Conservation (phyloP, 92 coral and sea anemone species). For the Zoanthus solanderi region DNA sequence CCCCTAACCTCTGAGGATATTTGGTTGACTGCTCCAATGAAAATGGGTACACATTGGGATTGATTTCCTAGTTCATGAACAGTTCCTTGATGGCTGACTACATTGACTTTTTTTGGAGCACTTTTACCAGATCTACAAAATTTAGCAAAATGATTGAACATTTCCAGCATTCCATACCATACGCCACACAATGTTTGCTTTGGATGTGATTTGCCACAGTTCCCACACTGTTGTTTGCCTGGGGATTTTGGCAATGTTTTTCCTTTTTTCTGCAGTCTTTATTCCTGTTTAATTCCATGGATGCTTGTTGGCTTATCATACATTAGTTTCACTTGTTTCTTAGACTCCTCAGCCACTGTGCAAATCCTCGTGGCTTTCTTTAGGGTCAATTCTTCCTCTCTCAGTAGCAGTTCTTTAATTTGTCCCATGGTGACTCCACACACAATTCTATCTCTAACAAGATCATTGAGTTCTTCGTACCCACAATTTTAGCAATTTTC, state of each 20-base stretch:
- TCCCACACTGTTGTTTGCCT: not conserved
- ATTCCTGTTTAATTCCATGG: constrained; percentile 16
- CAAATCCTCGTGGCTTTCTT: not conserved
- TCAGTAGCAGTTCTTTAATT: constrained; percentile 17
- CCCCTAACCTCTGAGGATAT: constrained; percentile 8
- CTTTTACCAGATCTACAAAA: constrained; percentile 3
- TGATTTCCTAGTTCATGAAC: not conserved
- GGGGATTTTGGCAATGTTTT: not conserved
- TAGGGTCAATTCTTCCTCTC: not conserved
- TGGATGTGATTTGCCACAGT: constrained; percentile 3
- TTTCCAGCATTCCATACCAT: constrained; percentile 9
- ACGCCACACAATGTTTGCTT: constrained; percentile 1
- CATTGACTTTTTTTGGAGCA: not conserved
- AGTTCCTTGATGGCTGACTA: not conserved
- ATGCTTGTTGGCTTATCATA: not conserved
- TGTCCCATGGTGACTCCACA: constrained; percentile 38
- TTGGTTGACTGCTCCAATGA: not conserved
- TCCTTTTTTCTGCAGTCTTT: not conserved
- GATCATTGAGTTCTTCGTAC: not conserved
- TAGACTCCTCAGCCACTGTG: not conserved
- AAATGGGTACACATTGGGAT: constrained; percentile 43
- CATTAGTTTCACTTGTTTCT: constrained; percentile 6
- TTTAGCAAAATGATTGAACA: constrained; percentile 34
- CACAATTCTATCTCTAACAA: constrained; percentile 41
- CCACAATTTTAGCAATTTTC: no score